phyloP scores from a whole-genome alignment of 2,113 vertebrate species.

The Tapirus terrestris region DNA sequence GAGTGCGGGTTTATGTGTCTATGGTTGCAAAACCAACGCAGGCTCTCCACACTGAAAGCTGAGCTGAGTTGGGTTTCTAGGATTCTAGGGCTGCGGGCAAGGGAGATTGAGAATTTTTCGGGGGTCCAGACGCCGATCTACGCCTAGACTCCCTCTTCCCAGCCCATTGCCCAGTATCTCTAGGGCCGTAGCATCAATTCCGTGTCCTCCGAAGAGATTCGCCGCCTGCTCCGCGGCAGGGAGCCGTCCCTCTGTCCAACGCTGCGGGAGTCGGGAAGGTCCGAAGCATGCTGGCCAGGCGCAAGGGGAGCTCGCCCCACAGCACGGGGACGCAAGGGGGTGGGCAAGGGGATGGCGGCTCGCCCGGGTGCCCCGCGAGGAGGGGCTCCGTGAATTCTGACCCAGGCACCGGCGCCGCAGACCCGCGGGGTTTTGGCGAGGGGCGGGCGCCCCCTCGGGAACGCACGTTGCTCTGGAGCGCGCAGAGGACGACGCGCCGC shows the following conservation, averaged over 20 bases:
- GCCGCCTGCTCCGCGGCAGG: background rate
- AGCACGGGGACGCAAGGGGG: background rate
- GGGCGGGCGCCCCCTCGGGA: conserved; percentile 66
- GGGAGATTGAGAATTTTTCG: background rate
- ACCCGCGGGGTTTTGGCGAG: background rate
- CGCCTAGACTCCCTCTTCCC: background rate
- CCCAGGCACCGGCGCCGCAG: background rate
- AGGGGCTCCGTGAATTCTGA: background rate
- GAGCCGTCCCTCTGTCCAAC: background rate
- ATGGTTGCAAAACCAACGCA: background rate
- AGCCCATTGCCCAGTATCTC: background rate
- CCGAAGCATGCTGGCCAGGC: background rate
- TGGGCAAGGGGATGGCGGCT: background rate
- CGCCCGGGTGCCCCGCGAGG: background rate
- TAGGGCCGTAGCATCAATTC: conserved; percentile 25
- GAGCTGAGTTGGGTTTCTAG: background rate
- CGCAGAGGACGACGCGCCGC: background rate
- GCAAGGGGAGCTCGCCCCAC: background rate
- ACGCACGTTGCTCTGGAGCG: background rate
- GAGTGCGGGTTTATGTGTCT: background rate
- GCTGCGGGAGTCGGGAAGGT: background rate
- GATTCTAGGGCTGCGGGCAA: background rate
- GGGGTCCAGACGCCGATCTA: background rate
- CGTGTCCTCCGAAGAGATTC: conserved; percentile 62
- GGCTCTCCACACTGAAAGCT: conserved; percentile 60